A percentile compares a stretch with the other conserved stretches of the same genome.
Conservation (phyloP, 1,140 invertebrate genomes). For the Chymomyza costata region DNA sequence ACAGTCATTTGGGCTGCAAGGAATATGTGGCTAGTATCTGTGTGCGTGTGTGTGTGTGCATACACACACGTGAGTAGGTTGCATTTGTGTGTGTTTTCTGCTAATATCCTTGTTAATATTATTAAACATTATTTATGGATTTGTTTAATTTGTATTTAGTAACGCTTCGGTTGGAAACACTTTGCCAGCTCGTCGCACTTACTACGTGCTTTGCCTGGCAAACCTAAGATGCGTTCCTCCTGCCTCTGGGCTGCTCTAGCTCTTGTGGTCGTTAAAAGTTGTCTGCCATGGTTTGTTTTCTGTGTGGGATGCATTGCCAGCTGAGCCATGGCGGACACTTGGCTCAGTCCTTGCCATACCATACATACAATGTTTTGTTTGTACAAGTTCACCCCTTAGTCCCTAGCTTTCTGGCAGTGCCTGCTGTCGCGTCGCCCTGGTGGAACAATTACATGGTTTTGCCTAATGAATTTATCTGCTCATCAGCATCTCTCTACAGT, state of each 20-base stretch:
- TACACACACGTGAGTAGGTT: too few species aligned
- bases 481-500: slow-evolving; percentile 61
- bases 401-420: slow-evolving; percentile 7
- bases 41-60: slow-evolving; percentile 23
- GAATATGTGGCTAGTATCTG: slow-evolving; percentile 28
- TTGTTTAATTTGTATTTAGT: slow-evolving; percentile 76
- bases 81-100: slow-evolving; percentile 45
- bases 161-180: slow-evolving; percentile 44
- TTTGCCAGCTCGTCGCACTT: slow-evolving; percentile 14
- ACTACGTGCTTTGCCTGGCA: slow-evolving; percentile 38
- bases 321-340: slow-evolving; percentile 46
- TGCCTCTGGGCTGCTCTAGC: slow-evolving; percentile 18
- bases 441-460: slow-evolving; percentile 75
- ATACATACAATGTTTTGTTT: too few species aligned
- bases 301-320: slow-evolving; percentile 38
- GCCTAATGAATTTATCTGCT: slow-evolving; percentile 75
- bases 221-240: not conserved
- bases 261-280: slow-evolving; percentile 32
- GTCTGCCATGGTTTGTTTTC: not conserved
- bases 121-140: slow-evolving; percentile 75
- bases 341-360: not conserved
- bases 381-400: not conserved
- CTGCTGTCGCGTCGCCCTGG: slow-evolving; percentile 48
- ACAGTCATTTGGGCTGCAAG: slow-evolving; percentile 41
- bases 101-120: slow-evolving; percentile 75